Percentiles rank a stretch among this genome's conserved stretches.
These are phyloP conservation scores for Trichopria drosophilae DNA, from an alignment of 2,888 invertebrate genomes.

Conservation along the genomic window DNA sequence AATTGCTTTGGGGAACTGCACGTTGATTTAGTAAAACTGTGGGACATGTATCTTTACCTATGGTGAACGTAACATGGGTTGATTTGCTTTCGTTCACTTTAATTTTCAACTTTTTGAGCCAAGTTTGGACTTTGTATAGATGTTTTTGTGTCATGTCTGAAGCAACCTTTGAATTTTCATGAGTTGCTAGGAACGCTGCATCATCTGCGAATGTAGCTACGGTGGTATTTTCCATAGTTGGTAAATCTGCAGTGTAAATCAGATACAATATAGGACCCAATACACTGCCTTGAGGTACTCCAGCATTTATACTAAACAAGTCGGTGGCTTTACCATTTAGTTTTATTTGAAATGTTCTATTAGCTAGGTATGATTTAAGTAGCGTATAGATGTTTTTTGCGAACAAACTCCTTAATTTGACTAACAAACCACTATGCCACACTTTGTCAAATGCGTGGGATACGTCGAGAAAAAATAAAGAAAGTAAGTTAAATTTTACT, in stretches of 20 bases:
- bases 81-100: too few relatives aligned
- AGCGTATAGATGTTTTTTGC: background rate
- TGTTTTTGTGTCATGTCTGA: too few relatives aligned
- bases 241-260: constrained; percentile 30
- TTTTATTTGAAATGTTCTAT: too few relatives aligned
- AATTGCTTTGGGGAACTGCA: too few relatives aligned
- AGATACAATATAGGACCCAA: constrained; percentile 28
- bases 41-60: too few relatives aligned
- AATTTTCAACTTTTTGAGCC: too few relatives aligned
- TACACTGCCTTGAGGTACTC: constrained; percentile 30
- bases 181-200: constrained; percentile 20
- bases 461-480: background rate
- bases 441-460: background rate
- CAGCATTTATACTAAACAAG: background rate
- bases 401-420: background rate
- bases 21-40: too few relatives aligned
- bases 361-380: too few relatives aligned
- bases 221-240: constrained; percentile 12
- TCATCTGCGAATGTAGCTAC: constrained; percentile 32
- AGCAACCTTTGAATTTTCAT: too few relatives aligned
- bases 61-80: too few relatives aligned
- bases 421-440: background rate
- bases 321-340: too few relatives aligned
- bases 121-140: too few relatives aligned
- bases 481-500: background rate